Base-by-base conservation (phyloP, 2,888 invertebrate species). In the Tetramorium bicarinatum region DNA sequence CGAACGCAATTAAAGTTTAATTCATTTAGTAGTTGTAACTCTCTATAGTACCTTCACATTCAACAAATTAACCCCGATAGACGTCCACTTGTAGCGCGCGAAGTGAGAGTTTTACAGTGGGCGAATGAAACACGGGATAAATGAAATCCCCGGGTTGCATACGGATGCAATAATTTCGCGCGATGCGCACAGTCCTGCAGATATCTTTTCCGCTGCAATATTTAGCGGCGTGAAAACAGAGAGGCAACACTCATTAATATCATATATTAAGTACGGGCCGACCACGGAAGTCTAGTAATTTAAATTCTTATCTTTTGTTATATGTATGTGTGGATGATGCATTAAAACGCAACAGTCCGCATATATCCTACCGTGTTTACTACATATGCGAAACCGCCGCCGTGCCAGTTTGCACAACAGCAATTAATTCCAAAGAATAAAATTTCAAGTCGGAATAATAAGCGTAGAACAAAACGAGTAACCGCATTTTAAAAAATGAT, bases 171-270 rank as follows among this genome's bases (percentile, higher is more conserved):
- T 83, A 83, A 83, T 81, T 56, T 74, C 44, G 52, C 59, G 49
- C 21, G 49, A 34, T 74, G 52, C 25, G 49, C 56, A 38, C 66
- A 25, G 47, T 49, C 47, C 67, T 49, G n/a, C n/a, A 54, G 29
- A 47, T 56, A 75, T 41, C n/a, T 29, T 67, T 29, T 21, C 25
- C 72, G 76, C 67, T 79, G 89, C 90, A 90, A 93, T 91, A 90
- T 87, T 54, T 87, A 66, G 85, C 89, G 80, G 91, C 92, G 93
- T 92, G 92, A 92, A 93, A 93, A 93, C 93, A 93, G 93, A 93
- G 89, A 93, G 92, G 92, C 92, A 93, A 92, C 86, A 86, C 85
- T 89, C 82, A 56, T 69, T 77, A 77, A 56, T 44, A 69, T 69
- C 44, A 71, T 21, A 34, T 18, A 44, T 77, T 77, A 77, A 69